These are phyloP conservation scores for Bostrychus sinensis DNA, from an alignment of 2,113 vertebrate genomes.

Conservation along the genomic window DNA sequence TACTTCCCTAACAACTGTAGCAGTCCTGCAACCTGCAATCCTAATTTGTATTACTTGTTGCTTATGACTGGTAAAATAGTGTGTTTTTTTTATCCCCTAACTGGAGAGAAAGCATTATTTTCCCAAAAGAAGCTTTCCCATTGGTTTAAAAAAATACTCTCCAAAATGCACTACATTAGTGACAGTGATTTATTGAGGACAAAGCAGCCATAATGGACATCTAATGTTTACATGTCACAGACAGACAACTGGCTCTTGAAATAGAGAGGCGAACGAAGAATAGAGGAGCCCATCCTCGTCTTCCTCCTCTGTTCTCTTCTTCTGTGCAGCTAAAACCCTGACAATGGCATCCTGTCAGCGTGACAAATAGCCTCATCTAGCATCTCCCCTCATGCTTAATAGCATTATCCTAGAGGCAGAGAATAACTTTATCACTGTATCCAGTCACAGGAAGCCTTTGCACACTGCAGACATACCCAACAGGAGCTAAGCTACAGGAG, in stretches of 20 bases:
- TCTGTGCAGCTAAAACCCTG: conserved; percentile 67
- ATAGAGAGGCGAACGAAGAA: conserved; percentile 64
- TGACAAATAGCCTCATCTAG: conserved; percentile 78
- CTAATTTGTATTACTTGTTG: neutral
- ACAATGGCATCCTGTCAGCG: conserved; percentile 76
- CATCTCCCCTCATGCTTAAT: conserved; percentile 73
- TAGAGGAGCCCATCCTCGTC: conserved; percentile 57
- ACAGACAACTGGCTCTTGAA: conserved; percentile 62
- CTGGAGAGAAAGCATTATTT: neutral
- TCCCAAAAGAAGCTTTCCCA: conserved; percentile 19
- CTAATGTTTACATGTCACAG: conserved; percentile 71
- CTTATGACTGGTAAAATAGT: neutral
- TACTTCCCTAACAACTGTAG: too few species aligned
- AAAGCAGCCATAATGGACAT: conserved; percentile 70
- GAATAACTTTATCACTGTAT: conserved; percentile 72
- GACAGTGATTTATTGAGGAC: conserved; percentile 74
- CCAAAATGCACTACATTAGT: conserved; percentile 41
- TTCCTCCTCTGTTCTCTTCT: conserved; percentile 62
- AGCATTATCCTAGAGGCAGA: conserved; percentile 71
- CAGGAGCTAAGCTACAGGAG: conserved; percentile 21
- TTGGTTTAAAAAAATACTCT: conserved; percentile 37
- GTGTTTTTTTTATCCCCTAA: neutral
- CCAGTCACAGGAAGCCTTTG: conserved; percentile 54
- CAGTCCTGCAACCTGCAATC: too few species aligned
- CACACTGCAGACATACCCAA: conserved; percentile 33